Percentiles rank a stretch among this genome's conserved stretches.
Evolutionary conservation across 2,797 vertebrate genomes (phyloP).

Genomic region (Ctenosaura bakeri): DNA sequence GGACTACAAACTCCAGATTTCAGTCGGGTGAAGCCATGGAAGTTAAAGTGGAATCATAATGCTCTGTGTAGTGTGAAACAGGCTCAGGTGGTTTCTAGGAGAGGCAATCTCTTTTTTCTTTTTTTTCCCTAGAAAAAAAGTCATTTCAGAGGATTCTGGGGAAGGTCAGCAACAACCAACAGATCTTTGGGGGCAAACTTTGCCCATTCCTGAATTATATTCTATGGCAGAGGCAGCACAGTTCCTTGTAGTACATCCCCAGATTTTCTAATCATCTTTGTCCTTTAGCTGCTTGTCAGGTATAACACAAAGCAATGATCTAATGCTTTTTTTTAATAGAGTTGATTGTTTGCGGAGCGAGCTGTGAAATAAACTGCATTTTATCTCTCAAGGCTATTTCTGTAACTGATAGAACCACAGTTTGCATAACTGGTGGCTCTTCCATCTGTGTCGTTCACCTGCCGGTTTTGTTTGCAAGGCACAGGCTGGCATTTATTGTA

Average conservation of each 20-base stretch:
- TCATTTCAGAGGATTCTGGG: too few relatives aligned
- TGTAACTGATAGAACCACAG: neutral
- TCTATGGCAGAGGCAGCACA: neutral
- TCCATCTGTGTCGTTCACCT: neutral
- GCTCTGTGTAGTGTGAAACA: too few relatives aligned
- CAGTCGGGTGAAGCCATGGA: too few relatives aligned
- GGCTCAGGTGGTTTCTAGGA: too few relatives aligned
- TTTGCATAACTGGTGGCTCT: neutral
- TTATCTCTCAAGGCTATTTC: slow-evolving; percentile 16
- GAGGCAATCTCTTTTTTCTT: too few relatives aligned
- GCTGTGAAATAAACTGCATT: slow-evolving; percentile 5
- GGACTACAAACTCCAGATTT: too few relatives aligned
- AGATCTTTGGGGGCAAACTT: neutral
- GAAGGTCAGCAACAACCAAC: neutral
- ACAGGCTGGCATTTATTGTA: neutral
- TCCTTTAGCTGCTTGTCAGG: neutral
- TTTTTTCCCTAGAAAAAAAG: too few relatives aligned
- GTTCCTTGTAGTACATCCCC: too few relatives aligned
- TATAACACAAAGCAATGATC: neutral
- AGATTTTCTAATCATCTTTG: neutral
- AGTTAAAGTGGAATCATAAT: too few relatives aligned
- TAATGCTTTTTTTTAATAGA: neutral
- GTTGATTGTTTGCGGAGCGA: neutral
- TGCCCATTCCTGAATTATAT: too few relatives aligned
- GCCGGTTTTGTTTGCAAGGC: neutral